Evolutionary conservation across 2,113 vertebrate species (phyloP), one percentile per base, ranked within the genome.

Genomic region (Phalacrocorax brasilianus): DNA sequence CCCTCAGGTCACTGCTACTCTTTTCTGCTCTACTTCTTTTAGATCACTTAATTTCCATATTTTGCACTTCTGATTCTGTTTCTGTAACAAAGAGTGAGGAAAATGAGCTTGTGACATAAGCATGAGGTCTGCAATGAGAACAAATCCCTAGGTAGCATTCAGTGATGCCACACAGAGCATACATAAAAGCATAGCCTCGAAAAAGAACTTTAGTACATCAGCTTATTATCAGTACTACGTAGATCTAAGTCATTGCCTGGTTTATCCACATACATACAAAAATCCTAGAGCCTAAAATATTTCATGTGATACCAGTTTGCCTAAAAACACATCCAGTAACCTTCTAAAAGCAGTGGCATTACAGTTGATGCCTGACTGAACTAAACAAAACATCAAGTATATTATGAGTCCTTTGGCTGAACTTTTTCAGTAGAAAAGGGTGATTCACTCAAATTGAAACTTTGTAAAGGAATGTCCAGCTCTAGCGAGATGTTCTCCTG

Each of bases 311-410:
- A 53, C 17, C 61, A 13, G 7, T 12, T 85, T 92, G 40, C 35
- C 68, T 56, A 81, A 88, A 90, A n/a, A 0, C 1, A 14, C 45
- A 55, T 50, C 14, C 56, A 71, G 27, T 92, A 83, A 85, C 40
- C 61, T 67, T 56, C 47, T 50, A 79, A 95, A 91, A 83, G 30
- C 17, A 83, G 22, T 47, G n/a, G 45, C 49, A 30, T 85, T 79
- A 47, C 6, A 10, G 44, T 19, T 88, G 42, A 53, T n/a, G 15
- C 72, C 68, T 75, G 42, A 72, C 42, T 83, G 67, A 74, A 59
- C 61, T 88, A 92, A 93, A 79, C 28, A 85, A 93, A 96, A 90
- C 3, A 2, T 93, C 85, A 92, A 93, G 62, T 9, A 68, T n/a
- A 75, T 67, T 63, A 70, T 28, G n/a, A 85, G 63, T 73, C 62